Evolutionary conservation across 2,888 invertebrate genomes (phyloP), one percentile per base, ranked within the genome.

Genomic region (Trichopoda pennipes): DNA sequence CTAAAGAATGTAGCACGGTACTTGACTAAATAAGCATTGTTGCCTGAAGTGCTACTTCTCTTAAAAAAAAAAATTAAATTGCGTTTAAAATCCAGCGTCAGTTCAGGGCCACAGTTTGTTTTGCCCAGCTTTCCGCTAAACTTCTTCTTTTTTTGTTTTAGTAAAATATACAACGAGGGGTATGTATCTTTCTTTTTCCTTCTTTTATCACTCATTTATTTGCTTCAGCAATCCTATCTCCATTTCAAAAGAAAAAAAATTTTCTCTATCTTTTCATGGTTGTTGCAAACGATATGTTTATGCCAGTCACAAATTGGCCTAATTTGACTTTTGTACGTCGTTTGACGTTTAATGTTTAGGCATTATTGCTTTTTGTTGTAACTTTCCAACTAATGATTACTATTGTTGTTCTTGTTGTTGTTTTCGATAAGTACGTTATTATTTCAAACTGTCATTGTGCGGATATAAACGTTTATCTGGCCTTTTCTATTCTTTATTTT

Each of bases 281-380:
- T 23, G 32, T 17, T 53, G 53, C 32, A 64, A 79, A 60, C 63
- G 78, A 78, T 79, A 79, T 79, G 75, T 73, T 82, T 63, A 82
- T 79, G 82, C 82, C 82, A 79, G 68, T 82, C 79, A 85, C 85
- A 86, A 86, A 85, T 85, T 85, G 86, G 85, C 84, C 85, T 86
- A 85, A 85, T 85, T 85, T 86, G 86, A 85, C 86, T 85, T 85
- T 86, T 85, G 84, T 84, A 85, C 80, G 53, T 83, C 80, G 82
- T 72, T 79, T 73, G 73, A 72, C 51, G 55, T 78, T 77, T 74
- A 81, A 80, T 83, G 73, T 72, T 80, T 51, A 44, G 47, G 75
- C 66, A 79, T 84, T 84, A 76, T 81, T 81, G 60, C 42, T 73
- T 38, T n/a, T 55, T 70, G 42, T 69, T 64, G 10, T 47, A 51